Evolutionary conservation across 2,113 vertebrate genomes (phyloP).

Genomic region (Pteronura brasiliensis): DNA sequence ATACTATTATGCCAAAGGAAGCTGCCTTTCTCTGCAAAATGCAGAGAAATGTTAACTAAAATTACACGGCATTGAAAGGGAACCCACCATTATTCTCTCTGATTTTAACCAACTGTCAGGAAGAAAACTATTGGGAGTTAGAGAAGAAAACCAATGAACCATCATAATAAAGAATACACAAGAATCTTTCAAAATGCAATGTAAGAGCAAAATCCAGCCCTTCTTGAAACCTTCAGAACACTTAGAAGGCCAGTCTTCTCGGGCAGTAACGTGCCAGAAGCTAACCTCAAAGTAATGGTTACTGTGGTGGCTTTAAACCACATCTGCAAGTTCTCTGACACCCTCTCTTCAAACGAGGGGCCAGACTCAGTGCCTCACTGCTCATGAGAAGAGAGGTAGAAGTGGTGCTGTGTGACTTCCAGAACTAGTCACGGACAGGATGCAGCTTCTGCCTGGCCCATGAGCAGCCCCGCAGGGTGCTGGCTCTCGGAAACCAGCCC

Average conservation of each 20-base stretch:
- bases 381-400: neutral
- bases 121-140: conserved; percentile 8
- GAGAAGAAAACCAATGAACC: neutral
- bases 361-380: neutral
- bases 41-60: conserved; percentile 13
- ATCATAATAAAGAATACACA: neutral
- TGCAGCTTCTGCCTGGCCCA: neutral
- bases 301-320: neutral
- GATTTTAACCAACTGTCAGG: conserved; percentile 40
- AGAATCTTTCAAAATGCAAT: neutral
- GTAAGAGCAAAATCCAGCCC: neutral
- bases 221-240: neutral
- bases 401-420: neutral
- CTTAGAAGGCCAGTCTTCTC: neutral
- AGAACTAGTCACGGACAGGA: neutral
- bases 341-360: neutral
- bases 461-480: accelerated
- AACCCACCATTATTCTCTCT: neutral
- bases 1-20: conserved; percentile 25
- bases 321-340: neutral
- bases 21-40: conserved; percentile 31
- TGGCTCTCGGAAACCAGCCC: neutral
- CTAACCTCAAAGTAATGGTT: neutral
- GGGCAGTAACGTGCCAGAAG: neutral
- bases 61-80: neutral